Conservation (phyloP, 1,140 invertebrate genomes). For the Eciton burchellii region DNA sequence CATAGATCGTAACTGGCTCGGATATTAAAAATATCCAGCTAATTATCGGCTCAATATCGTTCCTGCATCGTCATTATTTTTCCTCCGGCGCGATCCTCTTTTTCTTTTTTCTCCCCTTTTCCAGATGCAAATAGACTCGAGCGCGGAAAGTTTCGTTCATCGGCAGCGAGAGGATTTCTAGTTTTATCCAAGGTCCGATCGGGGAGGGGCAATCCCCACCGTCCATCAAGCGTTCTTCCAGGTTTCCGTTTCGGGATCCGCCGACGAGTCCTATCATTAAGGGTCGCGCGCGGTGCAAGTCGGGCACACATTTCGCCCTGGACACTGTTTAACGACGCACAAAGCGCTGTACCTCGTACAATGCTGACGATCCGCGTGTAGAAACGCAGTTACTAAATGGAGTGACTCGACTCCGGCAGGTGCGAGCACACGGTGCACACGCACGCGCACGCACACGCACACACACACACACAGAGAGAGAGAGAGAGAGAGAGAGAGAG, state of each 20-base stretch:
- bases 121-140: neutral
- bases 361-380: slow-evolving; percentile 42
- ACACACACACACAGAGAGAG: neutral
- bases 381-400: slow-evolving; percentile 60
- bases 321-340: neutral
- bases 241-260: neutral
- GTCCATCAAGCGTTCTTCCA: neutral
- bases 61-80: neutral
- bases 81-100: neutral
- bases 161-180: neutral
- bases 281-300: neutral
- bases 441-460: too few relatives aligned
- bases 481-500: neutral
- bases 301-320: neutral
- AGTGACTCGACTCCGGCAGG: slow-evolving; percentile 56
- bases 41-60: neutral
- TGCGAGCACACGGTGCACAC: slow-evolving; percentile 47
- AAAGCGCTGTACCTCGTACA: slow-evolving; percentile 23
- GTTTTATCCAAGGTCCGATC: neutral
- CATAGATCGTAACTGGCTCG: neutral
- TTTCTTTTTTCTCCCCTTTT: too few relatives aligned
- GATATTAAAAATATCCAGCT: slow-evolving; percentile 16
- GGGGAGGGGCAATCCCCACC: neutral
- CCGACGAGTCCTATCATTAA: neutral
- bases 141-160: neutral